These are phyloP conservation scores for Melikaiella ostensackeni DNA, from an alignment of 2,888 invertebrate genomes.

Conservation along the genomic window DNA sequence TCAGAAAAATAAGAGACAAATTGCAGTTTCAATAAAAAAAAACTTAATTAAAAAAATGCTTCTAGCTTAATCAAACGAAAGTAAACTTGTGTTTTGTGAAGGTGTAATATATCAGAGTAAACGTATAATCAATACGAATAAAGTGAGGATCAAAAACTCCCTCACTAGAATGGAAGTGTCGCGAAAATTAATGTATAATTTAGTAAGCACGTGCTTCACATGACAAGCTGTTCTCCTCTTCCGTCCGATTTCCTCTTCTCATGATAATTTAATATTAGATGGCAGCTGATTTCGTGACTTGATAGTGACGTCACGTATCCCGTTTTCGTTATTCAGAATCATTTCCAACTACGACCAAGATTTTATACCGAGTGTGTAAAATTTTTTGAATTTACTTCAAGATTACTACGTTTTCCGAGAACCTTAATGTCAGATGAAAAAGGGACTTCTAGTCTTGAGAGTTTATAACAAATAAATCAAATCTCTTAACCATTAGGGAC, in stretches of 20 bases:
- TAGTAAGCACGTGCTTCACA: constrained; percentile 50
- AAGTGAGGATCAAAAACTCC: constrained; percentile 61
- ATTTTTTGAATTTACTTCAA: not conserved
- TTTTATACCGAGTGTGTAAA: not conserved
- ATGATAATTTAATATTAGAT: constrained; percentile 36
- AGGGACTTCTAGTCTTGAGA: not conserved
- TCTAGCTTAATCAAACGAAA: not conserved
- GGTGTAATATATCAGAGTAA: not conserved
- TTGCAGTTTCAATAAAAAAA: too few relatives aligned
- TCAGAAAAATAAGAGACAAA: too few relatives aligned
- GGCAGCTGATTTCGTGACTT: constrained; percentile 29
- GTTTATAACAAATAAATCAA: not conserved
- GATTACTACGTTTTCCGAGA: not conserved
- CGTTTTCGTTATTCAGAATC: constrained; percentile 7
- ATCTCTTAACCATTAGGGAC: too few relatives aligned
- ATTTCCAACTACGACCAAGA: not conserved
- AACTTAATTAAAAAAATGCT: not conserved
- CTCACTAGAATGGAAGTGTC: constrained; percentile 49
- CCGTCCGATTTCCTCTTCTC: constrained; percentile 21
- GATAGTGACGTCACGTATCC: constrained; percentile 23
- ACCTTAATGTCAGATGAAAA: not conserved
- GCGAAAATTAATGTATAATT: constrained; percentile 62
- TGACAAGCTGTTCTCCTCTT: constrained; percentile 20
- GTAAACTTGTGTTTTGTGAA: not conserved
- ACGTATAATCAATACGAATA: constrained; percentile 60